Percentiles rank a stretch among this genome's conserved stretches.
These are phyloP conservation scores for Aphyosemion australe DNA, from an alignment of 2,113 vertebrate species.

Conservation along the genomic window DNA sequence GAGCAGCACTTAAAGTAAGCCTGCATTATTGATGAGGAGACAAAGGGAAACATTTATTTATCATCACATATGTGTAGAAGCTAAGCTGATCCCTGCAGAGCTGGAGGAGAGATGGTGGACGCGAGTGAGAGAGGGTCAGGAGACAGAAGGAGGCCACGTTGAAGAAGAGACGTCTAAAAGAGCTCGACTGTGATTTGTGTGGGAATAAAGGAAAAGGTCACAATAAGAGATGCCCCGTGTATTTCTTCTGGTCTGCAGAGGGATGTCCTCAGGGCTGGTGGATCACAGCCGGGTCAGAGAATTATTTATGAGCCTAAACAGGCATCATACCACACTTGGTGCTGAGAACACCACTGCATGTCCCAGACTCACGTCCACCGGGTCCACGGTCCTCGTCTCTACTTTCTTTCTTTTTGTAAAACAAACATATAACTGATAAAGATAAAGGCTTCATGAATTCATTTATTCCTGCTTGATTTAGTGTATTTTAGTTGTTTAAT, in stretches of 20 bases:
- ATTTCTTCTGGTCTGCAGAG: slow-evolving; percentile 48
- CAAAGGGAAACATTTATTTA: slow-evolving; percentile 91
- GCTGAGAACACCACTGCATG: slow-evolving; percentile 25
- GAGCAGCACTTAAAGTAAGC: slow-evolving; percentile 85
- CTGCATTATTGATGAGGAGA: slow-evolving; percentile 90
- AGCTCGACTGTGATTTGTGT: slow-evolving; percentile 36
- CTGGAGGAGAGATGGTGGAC: slow-evolving; percentile 25
- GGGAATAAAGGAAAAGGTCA: slow-evolving; percentile 51
- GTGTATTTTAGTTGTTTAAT: background rate
- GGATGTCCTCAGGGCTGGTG: slow-evolving; percentile 59
- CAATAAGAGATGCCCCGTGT: slow-evolving; percentile 43
- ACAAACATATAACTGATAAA: no score
- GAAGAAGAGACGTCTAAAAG: slow-evolving; percentile 47
- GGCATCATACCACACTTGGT: slow-evolving; percentile 16
- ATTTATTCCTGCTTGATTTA: background rate
- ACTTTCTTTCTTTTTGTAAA: background rate
- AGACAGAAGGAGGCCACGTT: slow-evolving; percentile 45
- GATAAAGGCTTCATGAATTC: no score
- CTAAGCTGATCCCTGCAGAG: slow-evolving; percentile 48
- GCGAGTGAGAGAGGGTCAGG: slow-evolving; percentile 38
- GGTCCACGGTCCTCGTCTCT: background rate
- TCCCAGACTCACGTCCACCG: slow-evolving; percentile 4
- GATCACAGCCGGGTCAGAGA: slow-evolving; percentile 51
- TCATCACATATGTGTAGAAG: slow-evolving; percentile 65
- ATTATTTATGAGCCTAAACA: slow-evolving; percentile 60